These are phyloP conservation scores for Chamaea fasciata DNA, from an alignment of 2,113 vertebrate genomes.

Conservation along the genomic window DNA sequence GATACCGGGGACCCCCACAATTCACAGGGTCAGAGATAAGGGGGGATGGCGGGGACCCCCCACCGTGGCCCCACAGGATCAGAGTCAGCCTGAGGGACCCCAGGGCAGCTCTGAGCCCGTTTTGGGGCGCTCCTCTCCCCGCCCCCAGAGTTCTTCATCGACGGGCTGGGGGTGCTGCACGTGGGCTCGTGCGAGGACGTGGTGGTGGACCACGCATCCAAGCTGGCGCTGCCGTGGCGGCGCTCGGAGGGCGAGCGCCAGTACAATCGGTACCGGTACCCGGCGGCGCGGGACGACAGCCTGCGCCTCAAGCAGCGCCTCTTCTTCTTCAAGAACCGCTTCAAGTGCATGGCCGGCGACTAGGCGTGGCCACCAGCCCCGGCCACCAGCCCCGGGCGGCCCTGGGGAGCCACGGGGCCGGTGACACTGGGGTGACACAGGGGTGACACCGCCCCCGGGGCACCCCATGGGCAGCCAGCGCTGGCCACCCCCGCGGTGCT, in stretches of 20 bases:
- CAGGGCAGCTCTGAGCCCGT: not conserved
- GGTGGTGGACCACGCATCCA: slow-evolving; percentile 84
- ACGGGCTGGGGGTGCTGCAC: slow-evolving; percentile 82
- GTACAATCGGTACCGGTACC: slow-evolving; percentile 84
- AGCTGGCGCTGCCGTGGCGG: slow-evolving; percentile 84
- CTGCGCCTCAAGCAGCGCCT: slow-evolving; percentile 49
- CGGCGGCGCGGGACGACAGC: slow-evolving; percentile 62
- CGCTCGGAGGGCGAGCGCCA: slow-evolving; percentile 69
- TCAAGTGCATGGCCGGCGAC: slow-evolving; percentile 82
- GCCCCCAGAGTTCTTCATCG: slow-evolving; percentile 88
- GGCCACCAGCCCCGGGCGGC: not conserved
- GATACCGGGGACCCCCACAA: too few relatives aligned
- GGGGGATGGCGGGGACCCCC: too few relatives aligned
- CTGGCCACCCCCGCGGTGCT: not conserved
- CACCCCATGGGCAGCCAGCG: not conserved
- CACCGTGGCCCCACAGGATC: rapidly evolving
- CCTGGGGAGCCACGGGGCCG: not conserved
- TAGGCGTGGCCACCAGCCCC: not conserved
- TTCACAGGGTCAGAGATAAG: not conserved
- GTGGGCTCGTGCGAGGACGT: slow-evolving; percentile 88
- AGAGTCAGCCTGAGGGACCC: rapidly evolving
- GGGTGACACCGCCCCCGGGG: not conserved
- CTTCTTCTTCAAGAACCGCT: slow-evolving; percentile 86
- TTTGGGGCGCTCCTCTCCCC: not conserved
- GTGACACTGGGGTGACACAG: not conserved